Conservation (phyloP, 2,888 invertebrate genomes). For the Corbicula japonica region DNA sequence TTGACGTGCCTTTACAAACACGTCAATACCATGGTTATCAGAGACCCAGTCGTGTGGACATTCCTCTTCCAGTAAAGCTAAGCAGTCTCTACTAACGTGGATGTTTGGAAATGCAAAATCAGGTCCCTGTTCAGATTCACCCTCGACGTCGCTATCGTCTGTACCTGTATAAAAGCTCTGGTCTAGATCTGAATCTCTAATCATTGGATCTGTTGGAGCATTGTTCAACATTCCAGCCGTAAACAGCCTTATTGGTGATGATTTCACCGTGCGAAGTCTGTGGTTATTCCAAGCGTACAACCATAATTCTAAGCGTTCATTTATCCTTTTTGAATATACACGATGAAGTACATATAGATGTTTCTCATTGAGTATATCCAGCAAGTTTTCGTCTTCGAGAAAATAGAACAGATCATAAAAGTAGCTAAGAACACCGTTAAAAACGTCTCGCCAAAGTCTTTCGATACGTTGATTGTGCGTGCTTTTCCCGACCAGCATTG, state of each 20-base stretch:
- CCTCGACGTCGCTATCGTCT: background rate
- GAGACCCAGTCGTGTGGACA: slow-evolving; percentile 21
- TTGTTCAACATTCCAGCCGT: slow-evolving; percentile 17
- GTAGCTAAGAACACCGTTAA: slow-evolving; percentile 33
- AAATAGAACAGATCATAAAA: slow-evolving; percentile 40
- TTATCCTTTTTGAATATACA: slow-evolving; percentile 22
- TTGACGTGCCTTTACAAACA: slow-evolving; percentile 14
- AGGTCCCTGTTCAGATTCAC: background rate
- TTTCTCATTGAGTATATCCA: slow-evolving; percentile 18
- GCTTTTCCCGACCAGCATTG: slow-evolving; percentile 28
- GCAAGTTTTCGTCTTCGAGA: slow-evolving; percentile 20
- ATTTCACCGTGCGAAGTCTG: no score
- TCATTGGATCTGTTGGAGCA: slow-evolving; percentile 6
- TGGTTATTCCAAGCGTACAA: slow-evolving; percentile 31
- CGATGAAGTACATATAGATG: slow-evolving; percentile 34
- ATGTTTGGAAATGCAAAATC: background rate
- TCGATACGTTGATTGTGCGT: slow-evolving; percentile 41
- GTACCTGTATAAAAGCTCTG: background rate
- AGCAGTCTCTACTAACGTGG: no score
- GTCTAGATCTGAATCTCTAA: background rate
- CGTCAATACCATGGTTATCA: slow-evolving; percentile 31
- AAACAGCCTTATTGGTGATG: slow-evolving; percentile 22
- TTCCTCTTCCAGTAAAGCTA: background rate
- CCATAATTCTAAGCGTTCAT: slow-evolving; percentile 33
- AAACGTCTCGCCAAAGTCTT: slow-evolving; percentile 40